Evolutionary conservation across 2,113 vertebrate species (phyloP), one percentile per base, ranked within the genome.

Genomic region (Paracyprichromis sp.): DNA sequence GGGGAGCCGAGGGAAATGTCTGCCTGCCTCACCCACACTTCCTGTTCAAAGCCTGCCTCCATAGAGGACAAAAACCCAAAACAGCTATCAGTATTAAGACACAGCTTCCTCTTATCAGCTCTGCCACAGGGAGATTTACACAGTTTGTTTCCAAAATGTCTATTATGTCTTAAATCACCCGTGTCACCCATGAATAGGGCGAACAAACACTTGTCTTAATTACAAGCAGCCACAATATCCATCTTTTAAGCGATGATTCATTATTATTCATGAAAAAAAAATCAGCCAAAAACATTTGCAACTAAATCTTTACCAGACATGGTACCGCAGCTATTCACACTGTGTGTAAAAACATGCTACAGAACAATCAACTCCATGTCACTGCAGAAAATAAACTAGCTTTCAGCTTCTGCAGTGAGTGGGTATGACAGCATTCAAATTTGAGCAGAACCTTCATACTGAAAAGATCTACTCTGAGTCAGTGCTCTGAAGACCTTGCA

Each of bases 31-130:
- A 89, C 83, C 92, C 93, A 91, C 83, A 88, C 91, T 92, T 94
- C 93, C 93, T 93, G 87, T 80, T 89, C 76, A 87, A 53, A 89
- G 82, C 53, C 85, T 90, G 90, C 85, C 90, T 92, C 50, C 21
- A 38, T 10, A 29, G 63, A 84, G 31, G 56, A 84, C 40, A 66
- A 83, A 84, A 94, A 90, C 84, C 82, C 84, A 47, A 93, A 95
- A 89, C 87, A 89, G 86, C 53, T 29, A 90, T 91, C 82, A 84
- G 69, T 88, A 90, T 91, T 89, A 92, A 92, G 87, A 90, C 88
- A 86, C 69, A 50, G 59, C 90, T 89, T 94, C 91, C 84, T 90
- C 85, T 89, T 89, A 93, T 95, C 90, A 93, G 83, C 83, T 69
- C 81, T 31, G 80, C 84, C 71, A 50, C 83, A 88, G 80, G 76